Conservation (phyloP, 2,888 invertebrate genomes). For the Hypselothyrea guttata region DNA sequence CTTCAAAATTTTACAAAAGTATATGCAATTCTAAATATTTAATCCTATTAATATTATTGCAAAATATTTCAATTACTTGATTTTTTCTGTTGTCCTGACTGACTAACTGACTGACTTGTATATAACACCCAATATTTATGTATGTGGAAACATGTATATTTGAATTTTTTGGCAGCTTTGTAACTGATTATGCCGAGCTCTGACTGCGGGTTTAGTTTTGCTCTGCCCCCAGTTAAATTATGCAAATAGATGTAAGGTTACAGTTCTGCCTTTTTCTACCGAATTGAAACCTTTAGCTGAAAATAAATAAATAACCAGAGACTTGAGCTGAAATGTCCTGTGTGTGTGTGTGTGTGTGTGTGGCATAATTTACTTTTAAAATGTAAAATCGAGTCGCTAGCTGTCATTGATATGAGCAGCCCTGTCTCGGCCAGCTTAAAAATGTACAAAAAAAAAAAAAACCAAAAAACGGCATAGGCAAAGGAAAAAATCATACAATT, state of each 20-base stretch:
- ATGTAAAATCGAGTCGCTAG: conserved; percentile 62
- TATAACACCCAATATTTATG: no score
- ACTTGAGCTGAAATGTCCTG: conserved; percentile 10
- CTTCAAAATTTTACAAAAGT: no score
- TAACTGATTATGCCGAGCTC: conserved; percentile 42
- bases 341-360: no score
- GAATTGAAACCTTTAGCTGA: conserved; percentile 3
- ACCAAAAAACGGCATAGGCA: not conserved
- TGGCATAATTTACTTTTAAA: conserved; percentile 73
- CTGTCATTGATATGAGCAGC: conserved; percentile 65
- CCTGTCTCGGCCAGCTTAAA: conserved; percentile 23
- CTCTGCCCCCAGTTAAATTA: conserved; percentile 29
- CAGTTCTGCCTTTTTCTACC: not conserved
- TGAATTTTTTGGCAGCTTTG: conserved; percentile 41
- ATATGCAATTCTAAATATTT: no score
- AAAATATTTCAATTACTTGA: no score
- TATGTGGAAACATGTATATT: conserved; percentile 1
- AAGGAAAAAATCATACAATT: conserved; percentile 28
- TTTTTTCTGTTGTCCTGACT: no score
- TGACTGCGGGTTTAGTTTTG: conserved; percentile 26
- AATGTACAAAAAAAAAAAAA: not conserved
- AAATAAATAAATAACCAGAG: conserved; percentile 27
- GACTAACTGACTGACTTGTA: no score
- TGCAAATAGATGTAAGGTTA: conserved; percentile 38
- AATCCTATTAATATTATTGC: no score